Evolutionary conservation across 2,797 vertebrate genomes (phyloP).

Genomic region (Sciurus carolinensis): DNA sequence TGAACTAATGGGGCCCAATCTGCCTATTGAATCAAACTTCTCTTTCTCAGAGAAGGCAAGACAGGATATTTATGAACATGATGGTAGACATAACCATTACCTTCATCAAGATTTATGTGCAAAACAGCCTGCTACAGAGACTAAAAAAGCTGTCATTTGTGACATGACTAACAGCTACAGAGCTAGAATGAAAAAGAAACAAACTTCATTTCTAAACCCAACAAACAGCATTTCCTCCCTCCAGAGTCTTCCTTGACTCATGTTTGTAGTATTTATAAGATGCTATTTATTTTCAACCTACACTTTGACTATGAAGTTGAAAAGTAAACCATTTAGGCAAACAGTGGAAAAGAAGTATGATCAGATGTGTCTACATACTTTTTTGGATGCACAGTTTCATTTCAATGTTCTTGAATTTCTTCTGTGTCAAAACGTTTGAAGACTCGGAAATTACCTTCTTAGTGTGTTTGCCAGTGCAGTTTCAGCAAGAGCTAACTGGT

Average conservation of each 20-base stretch:
- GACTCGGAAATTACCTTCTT: slow-evolving; percentile 25
- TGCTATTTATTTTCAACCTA: neutral
- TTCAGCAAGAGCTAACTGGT: slow-evolving; percentile 25
- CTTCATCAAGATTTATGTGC: neutral
- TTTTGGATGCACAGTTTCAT: neutral
- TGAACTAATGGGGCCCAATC: neutral
- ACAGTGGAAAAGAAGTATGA: neutral
- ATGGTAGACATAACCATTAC: neutral
- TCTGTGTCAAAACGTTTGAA: slow-evolving; percentile 21
- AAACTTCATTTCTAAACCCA: neutral
- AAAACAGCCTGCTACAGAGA: neutral
- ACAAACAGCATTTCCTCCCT: neutral
- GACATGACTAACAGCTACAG: neutral
- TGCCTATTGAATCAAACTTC: neutral
- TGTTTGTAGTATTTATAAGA: neutral
- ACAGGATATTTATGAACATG: neutral
- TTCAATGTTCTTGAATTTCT: neutral
- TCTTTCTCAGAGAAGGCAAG: neutral
- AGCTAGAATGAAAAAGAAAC: neutral
- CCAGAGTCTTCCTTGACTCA: neutral
- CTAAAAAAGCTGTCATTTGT: neutral
- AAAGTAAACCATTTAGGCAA: slow-evolving; percentile 9
- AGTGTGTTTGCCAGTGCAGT: neutral
- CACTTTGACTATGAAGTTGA: neutral
- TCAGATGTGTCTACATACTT: neutral